These are phyloP conservation scores for Gymnoscopelus microlampas DNA, from an alignment of 2,797 vertebrate species.

Conservation along the genomic window DNA sequence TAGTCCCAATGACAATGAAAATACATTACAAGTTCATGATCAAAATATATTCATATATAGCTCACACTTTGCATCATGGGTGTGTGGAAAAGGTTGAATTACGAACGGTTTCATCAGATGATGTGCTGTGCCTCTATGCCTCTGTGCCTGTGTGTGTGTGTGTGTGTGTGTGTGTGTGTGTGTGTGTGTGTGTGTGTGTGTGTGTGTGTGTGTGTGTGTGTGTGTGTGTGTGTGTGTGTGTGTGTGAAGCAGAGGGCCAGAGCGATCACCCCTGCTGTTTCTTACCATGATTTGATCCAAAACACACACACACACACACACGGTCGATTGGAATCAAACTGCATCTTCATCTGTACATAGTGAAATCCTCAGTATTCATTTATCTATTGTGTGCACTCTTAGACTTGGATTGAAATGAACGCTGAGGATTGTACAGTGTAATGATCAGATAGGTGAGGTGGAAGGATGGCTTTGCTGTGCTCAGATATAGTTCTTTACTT, in stretches of 20 bases:
- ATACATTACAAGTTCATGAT: background rate
- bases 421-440: background rate
- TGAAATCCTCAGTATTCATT: too few species aligned
- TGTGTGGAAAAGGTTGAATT: conserved; percentile 30
- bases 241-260: conserved; percentile 4
- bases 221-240: conserved; percentile 1
- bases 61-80: conserved; percentile 17
- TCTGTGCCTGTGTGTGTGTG: conserved; percentile 12
- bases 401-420: background rate
- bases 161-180: background rate
- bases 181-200: background rate
- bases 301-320: conserved; percentile 17
- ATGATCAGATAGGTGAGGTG: too few species aligned
- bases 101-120: conserved; percentile 62
- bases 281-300: conserved; percentile 48
- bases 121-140: background rate
- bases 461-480: too few species aligned
- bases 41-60: conserved; percentile 6
- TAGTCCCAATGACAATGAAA: background rate
- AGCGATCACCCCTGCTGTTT: conserved; percentile 20
- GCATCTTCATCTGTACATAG: too few species aligned
- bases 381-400: too few species aligned
- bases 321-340: too few species aligned
- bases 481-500: too few species aligned
- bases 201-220: background rate